These are phyloP conservation scores for Cloeon dipterum DNA, from an alignment of 2,888 invertebrate species.

Conservation along the genomic window DNA sequence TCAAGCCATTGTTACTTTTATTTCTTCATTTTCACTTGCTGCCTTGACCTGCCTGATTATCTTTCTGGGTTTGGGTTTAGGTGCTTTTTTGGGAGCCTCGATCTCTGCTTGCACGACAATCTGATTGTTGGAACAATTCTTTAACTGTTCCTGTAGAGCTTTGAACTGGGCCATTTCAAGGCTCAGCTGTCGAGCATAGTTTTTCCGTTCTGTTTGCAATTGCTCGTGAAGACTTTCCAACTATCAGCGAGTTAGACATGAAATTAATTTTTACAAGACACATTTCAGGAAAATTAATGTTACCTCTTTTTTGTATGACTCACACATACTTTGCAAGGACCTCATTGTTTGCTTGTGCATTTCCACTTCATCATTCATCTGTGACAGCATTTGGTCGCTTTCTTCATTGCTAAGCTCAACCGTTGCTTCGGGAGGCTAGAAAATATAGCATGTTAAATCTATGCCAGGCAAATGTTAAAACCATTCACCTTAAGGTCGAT, in stretches of 20 bases:
- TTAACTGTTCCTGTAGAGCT: no score
- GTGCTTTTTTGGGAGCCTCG: no score
- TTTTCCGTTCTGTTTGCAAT: background rate
- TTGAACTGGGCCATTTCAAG: slow-evolving; percentile 12
- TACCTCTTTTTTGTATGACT: background rate
- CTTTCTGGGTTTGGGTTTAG: no score
- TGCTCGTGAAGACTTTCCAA: background rate
- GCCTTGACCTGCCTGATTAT: no score
- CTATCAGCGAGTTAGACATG: no score
- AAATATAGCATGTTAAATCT: background rate
- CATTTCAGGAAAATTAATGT: background rate
- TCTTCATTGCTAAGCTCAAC: background rate
- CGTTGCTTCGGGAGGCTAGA: background rate
- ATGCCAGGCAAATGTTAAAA: background rate
- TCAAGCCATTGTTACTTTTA: no score
- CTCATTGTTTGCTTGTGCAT: background rate
- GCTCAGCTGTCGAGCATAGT: slow-evolving; percentile 6
- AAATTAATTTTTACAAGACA: no score
- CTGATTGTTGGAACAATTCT: no score
- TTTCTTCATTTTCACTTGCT: no score
- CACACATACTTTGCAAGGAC: background rate
- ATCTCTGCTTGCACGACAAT: no score
- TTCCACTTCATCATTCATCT: background rate
- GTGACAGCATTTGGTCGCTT: background rate
- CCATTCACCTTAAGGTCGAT: background rate